Percentiles rank a stretch among this genome's conserved stretches.
Evolutionary conservation across 2,113 vertebrate species (phyloP).

Genomic region (Sorex fumeus): DNA sequence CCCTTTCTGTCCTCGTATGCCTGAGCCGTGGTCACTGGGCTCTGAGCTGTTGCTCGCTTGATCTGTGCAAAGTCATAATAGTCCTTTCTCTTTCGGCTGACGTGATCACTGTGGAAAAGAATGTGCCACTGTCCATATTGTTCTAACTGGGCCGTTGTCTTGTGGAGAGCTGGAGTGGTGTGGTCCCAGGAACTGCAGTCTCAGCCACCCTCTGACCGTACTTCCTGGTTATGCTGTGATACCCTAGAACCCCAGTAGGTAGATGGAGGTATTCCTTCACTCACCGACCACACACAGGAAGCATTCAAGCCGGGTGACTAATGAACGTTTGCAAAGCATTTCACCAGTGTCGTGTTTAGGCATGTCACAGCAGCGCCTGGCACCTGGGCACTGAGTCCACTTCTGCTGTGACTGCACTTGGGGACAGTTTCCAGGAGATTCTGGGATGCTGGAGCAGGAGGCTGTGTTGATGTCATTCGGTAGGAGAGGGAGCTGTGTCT

Average conservation of each 20-base stretch:
- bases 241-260: background rate
- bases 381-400: too few relatives aligned
- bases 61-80: constrained; percentile 41
- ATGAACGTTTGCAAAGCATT: background rate
- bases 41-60: constrained; percentile 37
- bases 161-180: background rate
- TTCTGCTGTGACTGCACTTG: background rate
- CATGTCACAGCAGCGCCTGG: background rate
- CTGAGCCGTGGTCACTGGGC: constrained; percentile 5
- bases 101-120: constrained; percentile 73
- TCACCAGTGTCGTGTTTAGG: too few relatives aligned
- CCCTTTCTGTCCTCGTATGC: background rate
- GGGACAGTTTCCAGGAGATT: background rate
- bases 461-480: too few relatives aligned
- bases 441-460: background rate
- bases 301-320: background rate
- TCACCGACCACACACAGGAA: background rate
- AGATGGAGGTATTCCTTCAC: background rate
- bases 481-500: background rate
- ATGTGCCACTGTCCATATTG: constrained; percentile 74
- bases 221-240: background rate
- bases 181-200: constrained; percentile 51
- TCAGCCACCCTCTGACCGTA: background rate
- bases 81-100: constrained; percentile 72
- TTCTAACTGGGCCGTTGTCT: constrained; percentile 62